A percentile compares a stretch with the other conserved stretches of the same genome.
phyloP scores from a whole-genome alignment of 2,888 invertebrate species.

The Macaria notata region DNA sequence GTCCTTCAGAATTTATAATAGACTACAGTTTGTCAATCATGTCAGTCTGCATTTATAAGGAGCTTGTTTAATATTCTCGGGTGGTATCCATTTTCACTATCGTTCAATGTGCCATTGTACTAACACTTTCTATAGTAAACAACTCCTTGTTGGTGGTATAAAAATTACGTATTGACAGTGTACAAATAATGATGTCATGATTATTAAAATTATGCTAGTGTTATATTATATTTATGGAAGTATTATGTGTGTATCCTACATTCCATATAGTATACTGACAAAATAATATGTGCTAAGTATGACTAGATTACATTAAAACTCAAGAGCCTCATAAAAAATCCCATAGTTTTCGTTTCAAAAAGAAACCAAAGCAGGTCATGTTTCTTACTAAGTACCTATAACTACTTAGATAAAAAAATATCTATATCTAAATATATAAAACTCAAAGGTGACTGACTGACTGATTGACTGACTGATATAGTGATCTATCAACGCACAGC shows the following conservation, averaged over 20 bases:
- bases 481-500: too few species aligned
- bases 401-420: too few species aligned
- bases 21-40: slow-evolving; percentile 16
- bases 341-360: too few species aligned
- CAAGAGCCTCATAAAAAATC: too few species aligned
- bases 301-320: too few species aligned
- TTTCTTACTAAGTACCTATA: too few species aligned
- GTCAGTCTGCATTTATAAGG: slow-evolving; percentile 42
- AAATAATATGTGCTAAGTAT: too few species aligned
- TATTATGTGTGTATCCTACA: slow-evolving; percentile 4
- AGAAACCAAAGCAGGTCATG: too few species aligned
- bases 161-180: slow-evolving; percentile 44
- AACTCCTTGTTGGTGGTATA: slow-evolving; percentile 50
- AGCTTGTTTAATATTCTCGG: slow-evolving; percentile 57
- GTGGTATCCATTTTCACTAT: slow-evolving; percentile 69
- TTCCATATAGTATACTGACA: not conserved
- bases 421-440: too few species aligned
- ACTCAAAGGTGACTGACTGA: too few species aligned
- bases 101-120: slow-evolving; percentile 70
- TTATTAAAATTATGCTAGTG: slow-evolving; percentile 32
- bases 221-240: too few species aligned
- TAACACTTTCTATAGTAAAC: slow-evolving; percentile 73
- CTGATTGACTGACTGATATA: too few species aligned
- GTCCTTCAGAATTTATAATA: slow-evolving; percentile 9
- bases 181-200: slow-evolving; percentile 44